Evolutionary conservation across 2,113 vertebrate species (phyloP).

Genomic region (Pelecanoides urinatrix): DNA sequence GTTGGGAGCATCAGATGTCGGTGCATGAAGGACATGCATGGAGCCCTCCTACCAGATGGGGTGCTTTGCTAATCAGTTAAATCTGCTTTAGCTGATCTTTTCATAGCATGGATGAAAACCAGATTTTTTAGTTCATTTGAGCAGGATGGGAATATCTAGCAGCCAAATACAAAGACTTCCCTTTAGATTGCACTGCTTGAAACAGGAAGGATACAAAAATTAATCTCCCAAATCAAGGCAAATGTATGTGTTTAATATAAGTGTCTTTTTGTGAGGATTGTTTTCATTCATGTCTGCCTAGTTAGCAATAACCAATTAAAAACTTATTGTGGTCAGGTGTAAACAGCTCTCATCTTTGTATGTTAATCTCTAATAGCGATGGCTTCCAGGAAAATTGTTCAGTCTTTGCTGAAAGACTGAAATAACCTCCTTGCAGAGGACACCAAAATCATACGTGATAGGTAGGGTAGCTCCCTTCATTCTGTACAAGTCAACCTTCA

Average conservation of each 20-base stretch:
- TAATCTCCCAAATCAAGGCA: not conserved
- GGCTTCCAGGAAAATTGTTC: not conserved
- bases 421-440: not conserved
- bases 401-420: not conserved
- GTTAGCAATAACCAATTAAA: not conserved
- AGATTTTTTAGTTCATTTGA: constrained; percentile 1
- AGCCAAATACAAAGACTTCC: not conserved
- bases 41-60: constrained; percentile 23
- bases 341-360: not conserved
- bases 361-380: not conserved
- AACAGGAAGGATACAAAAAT: not conserved
- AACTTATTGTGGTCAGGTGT: not conserved
- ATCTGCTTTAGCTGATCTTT: constrained; percentile 47
- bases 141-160: not conserved
- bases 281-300: not conserved
- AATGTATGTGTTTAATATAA: not conserved
- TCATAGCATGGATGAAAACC: not conserved
- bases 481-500: not conserved
- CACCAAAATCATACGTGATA: not conserved
- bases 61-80: constrained; percentile 29
- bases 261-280: not conserved
- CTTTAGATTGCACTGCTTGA: not conserved
- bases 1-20: not conserved
- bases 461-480: not conserved
- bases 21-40: not conserved